Evolutionary conservation across 2,113 vertebrate genomes (phyloP), one percentile per base, ranked within the genome.

Genomic region (Myotis davidii): DNA sequence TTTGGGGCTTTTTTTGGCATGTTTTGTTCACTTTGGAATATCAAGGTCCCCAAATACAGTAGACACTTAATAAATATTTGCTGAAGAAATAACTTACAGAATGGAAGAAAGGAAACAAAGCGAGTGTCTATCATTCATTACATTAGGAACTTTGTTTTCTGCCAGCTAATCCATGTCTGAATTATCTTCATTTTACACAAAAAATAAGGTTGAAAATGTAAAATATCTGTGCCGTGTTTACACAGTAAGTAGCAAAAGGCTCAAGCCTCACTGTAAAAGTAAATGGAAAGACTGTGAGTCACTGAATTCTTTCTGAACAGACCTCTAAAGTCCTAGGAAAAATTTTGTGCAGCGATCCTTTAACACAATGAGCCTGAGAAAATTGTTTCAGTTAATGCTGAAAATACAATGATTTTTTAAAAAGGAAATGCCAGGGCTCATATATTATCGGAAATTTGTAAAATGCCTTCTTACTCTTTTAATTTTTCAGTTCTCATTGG

Each of bases 381-480:
- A 72, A 29, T 67, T 70, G n/a, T 86, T 86, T 91, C 45, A 73
- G 10, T 91, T 74, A 87, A 25, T 61, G 14, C 9, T 69, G 9
- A 90, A 90, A 90, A 93, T 16, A 90, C 27, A 65, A 65, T 94
- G 16, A 6, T 59, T 54, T 67, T 90, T 77, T 61, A 9, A 39
- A 84, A 84, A 65, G 76, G 11, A 93, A 48, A 83, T 91, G 4
- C 25, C 14, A 85, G 20, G 42, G 13, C 2, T 90, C 13, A 25
- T 39, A 50, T n/a, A 45, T 6, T n/a, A 50, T 6, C 48, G 39
- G 56, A 73, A 93, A 81, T 54, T 73, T 85, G 1, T 73, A n/a
- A 96, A 97, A 84, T 90, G 25, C 3, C 21, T 87, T 94, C 13
- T 86, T 61, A 67, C 16, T 84, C 29, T 91, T 94, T 48, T 10